These are phyloP conservation scores for Nomada hirtipes DNA, from an alignment of 2,888 invertebrate genomes.

Conservation along the genomic window DNA sequence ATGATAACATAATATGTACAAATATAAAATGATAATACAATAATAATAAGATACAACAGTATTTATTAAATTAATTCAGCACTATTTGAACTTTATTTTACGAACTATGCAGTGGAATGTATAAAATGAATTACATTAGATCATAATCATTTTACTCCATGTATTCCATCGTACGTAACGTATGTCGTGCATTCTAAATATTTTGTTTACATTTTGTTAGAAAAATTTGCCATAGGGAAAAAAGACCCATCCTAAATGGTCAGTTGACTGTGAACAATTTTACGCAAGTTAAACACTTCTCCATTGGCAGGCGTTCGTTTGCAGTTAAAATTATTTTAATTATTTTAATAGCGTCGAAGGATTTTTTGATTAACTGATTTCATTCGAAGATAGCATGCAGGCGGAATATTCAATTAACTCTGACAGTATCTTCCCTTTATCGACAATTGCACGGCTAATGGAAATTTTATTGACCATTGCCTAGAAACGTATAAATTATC, in stretches of 20 bases:
- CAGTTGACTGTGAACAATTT: background rate
- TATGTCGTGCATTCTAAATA: too few relatives aligned
- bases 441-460: constrained; percentile 39
- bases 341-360: constrained; percentile 29
- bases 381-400: constrained; percentile 13
- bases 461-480: constrained; percentile 47
- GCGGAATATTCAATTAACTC: constrained; percentile 34
- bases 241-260: too few relatives aligned
- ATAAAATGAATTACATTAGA: background rate
- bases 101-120: background rate
- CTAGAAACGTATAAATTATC: constrained; percentile 34
- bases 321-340: background rate
- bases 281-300: background rate
- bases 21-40: too few relatives aligned
- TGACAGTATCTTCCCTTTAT: constrained; percentile 37
- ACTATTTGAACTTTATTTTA: background rate
- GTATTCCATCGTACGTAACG: too few relatives aligned
- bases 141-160: background rate
- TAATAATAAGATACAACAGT: too few relatives aligned
- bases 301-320: background rate
- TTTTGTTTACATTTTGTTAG: background rate
- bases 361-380: constrained; percentile 33
- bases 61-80: background rate
- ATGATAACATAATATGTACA: too few relatives aligned
- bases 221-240: background rate